Evolutionary conservation across 1,140 invertebrate species (phyloP).

Genomic region (Melipona quadrifasciata): DNA sequence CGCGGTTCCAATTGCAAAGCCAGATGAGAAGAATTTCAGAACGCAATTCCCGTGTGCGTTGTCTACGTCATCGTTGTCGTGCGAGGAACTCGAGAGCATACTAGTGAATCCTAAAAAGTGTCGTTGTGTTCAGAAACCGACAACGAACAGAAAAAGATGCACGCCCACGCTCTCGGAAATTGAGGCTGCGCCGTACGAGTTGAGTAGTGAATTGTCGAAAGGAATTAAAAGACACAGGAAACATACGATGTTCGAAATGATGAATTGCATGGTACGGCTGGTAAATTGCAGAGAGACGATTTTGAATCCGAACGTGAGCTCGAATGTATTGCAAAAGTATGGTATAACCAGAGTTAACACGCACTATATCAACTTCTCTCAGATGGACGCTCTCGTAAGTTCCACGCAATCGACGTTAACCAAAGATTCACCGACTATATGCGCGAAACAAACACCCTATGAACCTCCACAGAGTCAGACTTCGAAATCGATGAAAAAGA

Average conservation of each 20-base stretch:
- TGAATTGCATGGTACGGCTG: slow-evolving; percentile 71
- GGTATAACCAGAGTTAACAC: slow-evolving; percentile 67
- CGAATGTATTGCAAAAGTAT: slow-evolving; percentile 51
- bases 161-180: neutral
- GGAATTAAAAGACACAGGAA: slow-evolving; percentile 44
- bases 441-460: neutral
- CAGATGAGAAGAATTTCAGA: slow-evolving; percentile 12
- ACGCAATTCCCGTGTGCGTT: neutral
- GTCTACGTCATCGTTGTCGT: neutral
- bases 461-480: neutral
- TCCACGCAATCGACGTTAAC: slow-evolving; percentile 1
- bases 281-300: slow-evolving; percentile 73
- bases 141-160: neutral
- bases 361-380: neutral
- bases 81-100: slow-evolving; percentile 20
- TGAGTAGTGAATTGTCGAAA: neutral
- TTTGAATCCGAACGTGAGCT: slow-evolving; percentile 56
- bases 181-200: neutral
- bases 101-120: slow-evolving; percentile 6
- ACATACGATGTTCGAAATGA: slow-evolving; percentile 52
- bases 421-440: neutral
- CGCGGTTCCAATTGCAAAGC: neutral
- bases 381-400: neutral
- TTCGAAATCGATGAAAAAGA: neutral
- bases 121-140: slow-evolving; percentile 19